A percentile compares a stretch with the other conserved stretches of the same genome.
Evolutionary conservation across 1,140 invertebrate genomes (phyloP).

Genomic region (Limonius californicus): DNA sequence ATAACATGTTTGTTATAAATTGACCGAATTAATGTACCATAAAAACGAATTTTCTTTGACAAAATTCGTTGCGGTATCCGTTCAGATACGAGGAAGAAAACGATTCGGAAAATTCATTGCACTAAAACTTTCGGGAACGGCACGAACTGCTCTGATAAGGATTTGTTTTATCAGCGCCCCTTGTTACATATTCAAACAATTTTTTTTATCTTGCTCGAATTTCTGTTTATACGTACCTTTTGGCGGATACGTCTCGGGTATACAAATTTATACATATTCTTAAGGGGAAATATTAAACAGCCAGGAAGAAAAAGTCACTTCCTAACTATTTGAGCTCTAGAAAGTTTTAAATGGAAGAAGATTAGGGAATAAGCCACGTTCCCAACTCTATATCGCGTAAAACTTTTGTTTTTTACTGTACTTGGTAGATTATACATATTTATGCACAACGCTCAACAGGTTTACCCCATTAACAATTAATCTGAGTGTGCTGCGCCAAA

Average conservation of each 20-base stretch:
- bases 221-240: slow-evolving; percentile 1
- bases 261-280: neutral
- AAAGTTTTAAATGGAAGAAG: slow-evolving; percentile 8
- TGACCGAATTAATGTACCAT: neutral
- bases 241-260: neutral
- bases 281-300: neutral
- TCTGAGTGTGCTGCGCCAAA: neutral
- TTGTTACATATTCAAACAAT: slow-evolving; percentile 5
- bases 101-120: neutral
- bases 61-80: slow-evolving; percentile 2
- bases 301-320: neutral
- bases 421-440: slow-evolving; percentile 14
- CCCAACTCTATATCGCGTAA: neutral
- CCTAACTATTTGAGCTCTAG: neutral
- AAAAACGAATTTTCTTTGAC: slow-evolving; percentile 6
- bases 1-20: neutral
- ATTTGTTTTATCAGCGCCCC: neutral
- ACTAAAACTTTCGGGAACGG: neutral
- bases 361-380: slow-evolving; percentile 5
- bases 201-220: neutral
- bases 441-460: slow-evolving; percentile 24
- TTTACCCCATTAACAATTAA: slow-evolving; percentile 27
- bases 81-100: neutral
- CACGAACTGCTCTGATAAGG: neutral
- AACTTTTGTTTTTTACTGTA: slow-evolving; percentile 4